Percentiles rank a stretch among this genome's conserved stretches.
Conservation (phyloP, 2,888 invertebrate genomes). For the Neocrepidodera transversa region DNA sequence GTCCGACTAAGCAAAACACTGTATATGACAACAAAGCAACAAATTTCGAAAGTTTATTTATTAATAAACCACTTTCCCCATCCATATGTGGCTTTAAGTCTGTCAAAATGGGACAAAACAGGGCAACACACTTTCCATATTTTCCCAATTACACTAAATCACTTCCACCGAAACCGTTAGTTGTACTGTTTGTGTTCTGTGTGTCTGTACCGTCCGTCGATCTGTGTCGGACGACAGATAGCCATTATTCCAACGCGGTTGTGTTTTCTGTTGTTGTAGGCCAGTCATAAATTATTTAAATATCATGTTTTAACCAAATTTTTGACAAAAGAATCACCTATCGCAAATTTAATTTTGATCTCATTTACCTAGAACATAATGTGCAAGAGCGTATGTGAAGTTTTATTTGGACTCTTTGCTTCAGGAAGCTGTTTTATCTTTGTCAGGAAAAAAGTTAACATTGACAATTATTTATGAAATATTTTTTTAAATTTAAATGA, state of each 20-base stretch:
- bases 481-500: too few relatives aligned
- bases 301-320: neutral
- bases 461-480: too few relatives aligned
- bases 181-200: conserved; percentile 23
- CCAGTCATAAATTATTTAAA: conserved; percentile 1
- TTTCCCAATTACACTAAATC: conserved; percentile 53
- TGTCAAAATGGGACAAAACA: conserved; percentile 41
- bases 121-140: conserved; percentile 56
- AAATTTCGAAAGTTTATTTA: conserved; percentile 18
- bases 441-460: too few relatives aligned
- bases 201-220: conserved; percentile 33
- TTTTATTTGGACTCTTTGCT: too few relatives aligned
- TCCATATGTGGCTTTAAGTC: conserved; percentile 18
- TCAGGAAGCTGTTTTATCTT: too few relatives aligned
- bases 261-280: conserved; percentile 43
- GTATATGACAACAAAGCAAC: neutral
- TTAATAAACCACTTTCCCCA: conserved; percentile 14
- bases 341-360: too few relatives aligned
- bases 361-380: too few relatives aligned
- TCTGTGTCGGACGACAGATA: conserved; percentile 41
- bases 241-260: conserved; percentile 48
- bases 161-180: conserved; percentile 49
- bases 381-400: too few relatives aligned
- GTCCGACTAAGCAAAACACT: neutral
- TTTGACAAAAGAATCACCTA: neutral